Percentiles rank a stretch among this genome's conserved stretches.
Conservation (phyloP, 2,113 vertebrate species). For the Cardinalis cardinalis region DNA sequence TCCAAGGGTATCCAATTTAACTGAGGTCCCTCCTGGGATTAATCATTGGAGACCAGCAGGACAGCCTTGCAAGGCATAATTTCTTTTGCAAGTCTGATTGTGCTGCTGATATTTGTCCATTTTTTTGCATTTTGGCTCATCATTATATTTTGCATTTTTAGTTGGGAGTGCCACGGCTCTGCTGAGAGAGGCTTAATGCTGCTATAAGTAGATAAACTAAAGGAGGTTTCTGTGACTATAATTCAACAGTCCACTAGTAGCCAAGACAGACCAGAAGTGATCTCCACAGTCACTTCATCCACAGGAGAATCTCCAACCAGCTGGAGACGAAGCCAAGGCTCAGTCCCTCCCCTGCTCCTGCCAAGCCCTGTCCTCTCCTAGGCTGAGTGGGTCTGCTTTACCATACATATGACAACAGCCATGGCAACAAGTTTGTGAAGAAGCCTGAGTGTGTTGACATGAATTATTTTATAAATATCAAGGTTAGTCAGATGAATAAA, state of each 20-base stretch:
- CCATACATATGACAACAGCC: neutral
- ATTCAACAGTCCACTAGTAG: neutral
- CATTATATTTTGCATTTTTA: neutral
- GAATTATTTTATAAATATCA: neutral
- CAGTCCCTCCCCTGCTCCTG: neutral
- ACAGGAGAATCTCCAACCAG: neutral
- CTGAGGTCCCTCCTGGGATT: neutral
- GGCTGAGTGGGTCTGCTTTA: neutral
- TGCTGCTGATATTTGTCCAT: neutral
- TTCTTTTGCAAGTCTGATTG: neutral
- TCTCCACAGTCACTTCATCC: neutral
- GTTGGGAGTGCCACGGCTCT: neutral
- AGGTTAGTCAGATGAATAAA: neutral
- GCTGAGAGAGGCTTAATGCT: neutral
- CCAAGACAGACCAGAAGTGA: neutral
- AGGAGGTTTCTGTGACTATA: neutral
- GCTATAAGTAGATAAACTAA: neutral
- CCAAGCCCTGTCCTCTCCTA: neutral
- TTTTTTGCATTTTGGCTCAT: neutral
- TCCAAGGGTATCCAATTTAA: neutral
- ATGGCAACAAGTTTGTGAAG: neutral
- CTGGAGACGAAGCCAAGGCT: neutral
- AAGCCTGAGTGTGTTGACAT: neutral
- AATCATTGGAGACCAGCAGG: neutral
- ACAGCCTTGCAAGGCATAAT: neutral